Evolutionary conservation across 2,113 vertebrate genomes (phyloP).

Genomic region (Zosterops hypoxanthus): DNA sequence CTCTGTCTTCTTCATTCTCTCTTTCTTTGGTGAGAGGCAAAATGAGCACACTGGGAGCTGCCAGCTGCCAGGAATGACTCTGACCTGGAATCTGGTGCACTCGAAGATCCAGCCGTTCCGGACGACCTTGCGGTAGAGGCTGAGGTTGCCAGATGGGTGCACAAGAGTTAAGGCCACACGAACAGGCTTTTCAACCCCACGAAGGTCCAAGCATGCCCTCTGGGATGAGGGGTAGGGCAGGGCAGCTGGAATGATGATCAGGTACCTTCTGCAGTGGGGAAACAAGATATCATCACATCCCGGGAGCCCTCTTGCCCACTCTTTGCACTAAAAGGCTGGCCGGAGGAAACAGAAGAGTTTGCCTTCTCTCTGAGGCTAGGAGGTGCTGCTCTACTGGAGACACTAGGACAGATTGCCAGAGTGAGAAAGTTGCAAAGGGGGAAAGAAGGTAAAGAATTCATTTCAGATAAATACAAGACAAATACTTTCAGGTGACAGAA

Average conservation of each 20-base stretch:
- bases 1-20: background rate
- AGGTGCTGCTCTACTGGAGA: background rate
- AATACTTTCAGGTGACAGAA: background rate
- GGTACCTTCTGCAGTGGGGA: constrained; percentile 51
- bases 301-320: rapidly evolving
- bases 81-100: constrained; percentile 53
- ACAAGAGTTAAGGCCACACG: constrained; percentile 38
- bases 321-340: background rate
- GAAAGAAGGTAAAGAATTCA: background rate
- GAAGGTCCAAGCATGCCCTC: constrained; percentile 67
- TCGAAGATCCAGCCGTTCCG: constrained; percentile 22
- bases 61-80: background rate
- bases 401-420: background rate
- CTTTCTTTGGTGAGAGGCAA: background rate
- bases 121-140: constrained; percentile 40
- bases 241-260: constrained; percentile 59
- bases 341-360: background rate
- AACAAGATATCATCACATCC: background rate
- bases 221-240: constrained; percentile 62
- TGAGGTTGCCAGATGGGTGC: constrained; percentile 34
- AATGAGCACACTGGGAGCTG: background rate
- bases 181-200: constrained; percentile 34
- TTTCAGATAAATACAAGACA: background rate
- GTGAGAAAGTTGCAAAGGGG: background rate
- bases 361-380: background rate